A percentile compares a stretch with the other conserved stretches of the same genome.
Conservation (phyloP, 1,140 invertebrate species). For the Hypsibius dujardini region DNA sequence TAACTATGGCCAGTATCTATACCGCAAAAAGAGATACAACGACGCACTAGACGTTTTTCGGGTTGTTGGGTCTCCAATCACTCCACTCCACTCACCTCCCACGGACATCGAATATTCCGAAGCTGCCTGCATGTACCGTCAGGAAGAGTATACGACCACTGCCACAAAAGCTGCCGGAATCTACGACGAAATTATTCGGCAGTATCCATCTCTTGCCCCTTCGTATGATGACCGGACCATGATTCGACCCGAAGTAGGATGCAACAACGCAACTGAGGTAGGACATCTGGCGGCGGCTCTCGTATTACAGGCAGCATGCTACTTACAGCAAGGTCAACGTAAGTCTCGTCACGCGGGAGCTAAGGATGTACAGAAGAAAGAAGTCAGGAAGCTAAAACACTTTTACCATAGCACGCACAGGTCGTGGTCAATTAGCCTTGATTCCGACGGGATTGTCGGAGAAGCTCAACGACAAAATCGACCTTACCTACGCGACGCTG, state of each 20-base stretch:
- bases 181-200: background rate
- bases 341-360: background rate
- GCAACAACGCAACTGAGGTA: background rate
- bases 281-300: background rate
- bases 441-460: background rate
- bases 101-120: background rate
- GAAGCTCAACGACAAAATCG: background rate
- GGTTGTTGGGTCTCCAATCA: background rate
- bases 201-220: background rate
- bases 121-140: background rate
- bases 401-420: background rate
- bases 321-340: constrained; percentile 1
- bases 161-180: background rate
- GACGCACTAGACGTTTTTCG: background rate
- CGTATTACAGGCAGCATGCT: background rate
- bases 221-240: background rate
- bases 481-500: background rate
- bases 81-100: background rate
- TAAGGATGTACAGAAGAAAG: background rate
- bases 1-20: constrained; percentile 1
- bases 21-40: background rate
- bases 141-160: background rate
- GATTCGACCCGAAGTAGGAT: background rate
- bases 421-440: background rate
- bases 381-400: background rate